Evolutionary conservation across 2,888 invertebrate genomes (phyloP), one percentile per base, ranked within the genome.

Genomic region (Ganaspis brasiliensis): DNA sequence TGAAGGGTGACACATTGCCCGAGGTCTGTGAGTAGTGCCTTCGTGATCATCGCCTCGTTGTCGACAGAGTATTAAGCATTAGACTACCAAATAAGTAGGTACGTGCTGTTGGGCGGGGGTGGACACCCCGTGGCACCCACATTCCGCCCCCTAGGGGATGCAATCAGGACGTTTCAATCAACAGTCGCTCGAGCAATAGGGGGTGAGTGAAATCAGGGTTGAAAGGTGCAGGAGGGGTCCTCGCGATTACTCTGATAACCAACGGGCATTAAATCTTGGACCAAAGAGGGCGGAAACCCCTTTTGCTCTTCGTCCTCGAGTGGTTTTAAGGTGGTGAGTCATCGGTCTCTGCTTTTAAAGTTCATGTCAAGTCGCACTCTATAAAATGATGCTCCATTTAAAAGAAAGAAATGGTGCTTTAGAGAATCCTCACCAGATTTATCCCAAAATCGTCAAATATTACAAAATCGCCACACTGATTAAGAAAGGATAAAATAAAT

Each of bases 161-260:
- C 91, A 91, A 91, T 91, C 91, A 91, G 90, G 87, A 91, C 91
- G 90, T 91, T 91, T 91, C 91, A 91, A 91, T 91, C 91, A 91
- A 90, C 89, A 87, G 87, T 88, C 89, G 87, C 87, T 84, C 81
- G 83, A 87, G 81, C 79, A 79, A 73, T 74, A 78, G 84, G 85
- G 84, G 79, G 79, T 71, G 74, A 73, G 77, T 74, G 72, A 56
- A 70, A 70, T 57, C 73, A 61, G 63, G 74, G 40, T 56, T 74
- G 72, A 80, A 74, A 78, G 76, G 75, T 81, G 82, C 81, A 83
- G 82, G 78, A 80, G 79, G 82, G 86, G 82, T 82, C 78, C 81
- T 82, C 83, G 79, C 87, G 89, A 89, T 89, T 89, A 89, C 89
- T 87, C 85, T 83, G 89, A 90, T 89, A 90, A 89, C 87, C 87